These are phyloP conservation scores for Drosophila picticornis DNA, from an alignment of 2,888 invertebrate species.

Conservation along the genomic window DNA sequence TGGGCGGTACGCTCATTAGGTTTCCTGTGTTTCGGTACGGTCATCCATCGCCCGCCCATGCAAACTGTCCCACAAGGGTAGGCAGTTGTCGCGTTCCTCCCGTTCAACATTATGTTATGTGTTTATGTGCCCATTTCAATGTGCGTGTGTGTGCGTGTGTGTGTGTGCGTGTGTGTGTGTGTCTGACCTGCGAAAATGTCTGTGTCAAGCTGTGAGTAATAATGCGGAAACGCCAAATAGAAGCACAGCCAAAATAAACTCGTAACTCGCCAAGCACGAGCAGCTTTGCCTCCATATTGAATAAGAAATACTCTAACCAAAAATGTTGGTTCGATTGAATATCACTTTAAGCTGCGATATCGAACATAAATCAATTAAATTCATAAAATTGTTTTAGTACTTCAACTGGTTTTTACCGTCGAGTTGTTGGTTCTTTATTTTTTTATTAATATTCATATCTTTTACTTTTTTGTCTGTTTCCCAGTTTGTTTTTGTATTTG, in stretches of 20 bases:
- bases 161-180: conserved; percentile 21
- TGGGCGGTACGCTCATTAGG: conserved; percentile 76
- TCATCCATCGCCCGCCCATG: conserved; percentile 40
- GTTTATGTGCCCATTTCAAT: conserved; percentile 53
- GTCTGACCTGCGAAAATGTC: conserved; percentile 67
- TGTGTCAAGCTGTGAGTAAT: conserved; percentile 79
- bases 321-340: no score
- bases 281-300: not conserved
- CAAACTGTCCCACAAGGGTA: conserved; percentile 73
- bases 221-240: conserved; percentile 66
- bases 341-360: not conserved
- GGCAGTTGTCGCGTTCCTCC: conserved; percentile 66
- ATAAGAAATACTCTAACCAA: conserved; percentile 23
- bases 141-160: conserved; percentile 12
- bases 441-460: not conserved
- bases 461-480: no score
- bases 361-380: not conserved
- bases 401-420: not conserved
- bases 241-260: conserved; percentile 50
- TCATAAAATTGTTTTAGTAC: not conserved
- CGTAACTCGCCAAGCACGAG: conserved; percentile 52
- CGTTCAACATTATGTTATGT: conserved; percentile 52
- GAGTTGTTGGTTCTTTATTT: not conserved
- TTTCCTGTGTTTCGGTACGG: conserved; percentile 36
- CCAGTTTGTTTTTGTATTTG: not conserved